These are phyloP conservation scores for Macrobrachium rosenbergii DNA, from an alignment of 1,140 invertebrate genomes.

Conservation along the genomic window DNA sequence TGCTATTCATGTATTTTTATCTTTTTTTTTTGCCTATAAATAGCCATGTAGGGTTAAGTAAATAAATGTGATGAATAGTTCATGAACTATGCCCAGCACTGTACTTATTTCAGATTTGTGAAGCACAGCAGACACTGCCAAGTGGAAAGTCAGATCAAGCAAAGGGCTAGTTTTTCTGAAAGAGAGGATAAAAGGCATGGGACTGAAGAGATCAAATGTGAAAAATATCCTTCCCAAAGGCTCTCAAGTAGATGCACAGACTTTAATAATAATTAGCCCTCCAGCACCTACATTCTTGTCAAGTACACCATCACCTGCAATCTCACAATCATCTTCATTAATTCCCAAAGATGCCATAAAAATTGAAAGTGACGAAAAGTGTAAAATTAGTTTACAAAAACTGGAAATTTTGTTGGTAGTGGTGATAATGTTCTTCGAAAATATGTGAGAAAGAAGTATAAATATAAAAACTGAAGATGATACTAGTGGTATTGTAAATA, in stretches of 20 bases:
- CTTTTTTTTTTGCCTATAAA: too few relatives aligned
- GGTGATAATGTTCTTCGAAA: not conserved
- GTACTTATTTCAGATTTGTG: too few relatives aligned
- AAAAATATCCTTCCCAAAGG: conserved; percentile 35
- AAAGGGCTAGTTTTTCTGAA: not conserved
- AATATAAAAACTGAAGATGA: too few relatives aligned
- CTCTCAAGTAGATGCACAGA: conserved; percentile 23
- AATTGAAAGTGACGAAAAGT: not conserved
- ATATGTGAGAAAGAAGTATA: too few relatives aligned
- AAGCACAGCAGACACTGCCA: too few relatives aligned
- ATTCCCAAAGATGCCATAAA: not conserved
- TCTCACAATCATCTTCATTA: not conserved
- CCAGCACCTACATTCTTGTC: not conserved
- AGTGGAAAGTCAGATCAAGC: not conserved
- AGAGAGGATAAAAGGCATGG: not conserved
- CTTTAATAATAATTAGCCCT: conserved; percentile 27
- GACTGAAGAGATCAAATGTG: not conserved
- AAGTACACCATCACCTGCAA: not conserved
- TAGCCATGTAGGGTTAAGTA: too few relatives aligned
- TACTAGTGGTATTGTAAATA: too few relatives aligned
- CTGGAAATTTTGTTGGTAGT: not conserved
- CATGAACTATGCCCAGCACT: too few relatives aligned
- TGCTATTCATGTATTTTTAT: too few relatives aligned
- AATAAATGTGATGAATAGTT: too few relatives aligned
- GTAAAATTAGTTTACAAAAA: not conserved